Conservation (phyloP, 2,888 invertebrate genomes). For the Autographa gamma region DNA sequence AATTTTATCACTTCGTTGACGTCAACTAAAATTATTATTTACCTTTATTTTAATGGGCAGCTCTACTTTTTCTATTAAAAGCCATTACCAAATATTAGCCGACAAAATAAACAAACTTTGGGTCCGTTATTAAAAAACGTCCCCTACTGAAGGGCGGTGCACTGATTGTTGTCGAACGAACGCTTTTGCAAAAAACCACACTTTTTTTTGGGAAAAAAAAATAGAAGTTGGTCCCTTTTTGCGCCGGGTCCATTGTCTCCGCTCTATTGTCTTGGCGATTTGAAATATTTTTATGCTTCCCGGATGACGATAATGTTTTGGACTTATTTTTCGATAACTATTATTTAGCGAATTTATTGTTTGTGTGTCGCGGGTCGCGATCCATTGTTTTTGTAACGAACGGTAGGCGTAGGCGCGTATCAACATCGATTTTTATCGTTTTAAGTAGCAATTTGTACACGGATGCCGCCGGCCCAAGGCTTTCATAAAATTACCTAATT, state of each 20-base stretch:
- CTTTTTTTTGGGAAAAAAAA: conserved; percentile 77
- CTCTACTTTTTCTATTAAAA: conserved; percentile 67
- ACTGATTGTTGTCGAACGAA: conserved; percentile 82
- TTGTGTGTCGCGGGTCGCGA: conserved; percentile 59
- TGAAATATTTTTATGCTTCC: conserved; percentile 88
- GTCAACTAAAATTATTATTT: conserved; percentile 26
- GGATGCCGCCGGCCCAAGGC: conserved; percentile 66
- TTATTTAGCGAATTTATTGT: conserved; percentile 87
- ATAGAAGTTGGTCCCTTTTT: conserved; percentile 79
- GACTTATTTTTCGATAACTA: conserved; percentile 87
- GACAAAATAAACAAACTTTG: conserved; percentile 84
- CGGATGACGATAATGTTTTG: conserved; percentile 86
- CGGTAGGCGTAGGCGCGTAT: conserved; percentile 56
- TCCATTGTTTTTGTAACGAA: conserved; percentile 67
- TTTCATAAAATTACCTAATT: conserved; percentile 68
- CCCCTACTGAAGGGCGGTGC: conserved; percentile 75
- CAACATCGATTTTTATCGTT: conserved; percentile 68
- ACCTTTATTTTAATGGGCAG: conserved; percentile 45
- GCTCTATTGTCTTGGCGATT: conserved; percentile 86
- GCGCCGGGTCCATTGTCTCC: conserved; percentile 85
- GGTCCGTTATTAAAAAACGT: conserved; percentile 83
- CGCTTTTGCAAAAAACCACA: conserved; percentile 81
- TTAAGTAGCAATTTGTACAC: conserved; percentile 78
- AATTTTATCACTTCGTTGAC: conserved; percentile 4
- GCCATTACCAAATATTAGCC: conserved; percentile 75